These are phyloP conservation scores for Epinephelus lanceolatus DNA, from an alignment of 2,113 vertebrate species.

Conservation along the genomic window DNA sequence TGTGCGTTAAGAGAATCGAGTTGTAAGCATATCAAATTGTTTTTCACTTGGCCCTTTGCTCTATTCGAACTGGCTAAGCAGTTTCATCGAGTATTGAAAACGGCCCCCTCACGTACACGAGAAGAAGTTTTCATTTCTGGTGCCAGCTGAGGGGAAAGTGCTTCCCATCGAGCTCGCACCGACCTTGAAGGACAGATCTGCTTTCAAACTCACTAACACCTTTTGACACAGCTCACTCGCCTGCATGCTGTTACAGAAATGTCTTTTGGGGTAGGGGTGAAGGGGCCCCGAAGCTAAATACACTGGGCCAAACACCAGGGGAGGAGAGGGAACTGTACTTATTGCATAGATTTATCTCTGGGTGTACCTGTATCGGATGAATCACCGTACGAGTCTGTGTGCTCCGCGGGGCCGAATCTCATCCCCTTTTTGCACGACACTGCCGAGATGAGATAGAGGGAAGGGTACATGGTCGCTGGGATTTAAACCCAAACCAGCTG, in stretches of 20 bases:
- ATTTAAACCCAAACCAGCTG: conserved; percentile 81
- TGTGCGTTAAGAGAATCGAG: not conserved
- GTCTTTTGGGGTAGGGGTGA: conserved; percentile 63
- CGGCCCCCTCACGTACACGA: conserved; percentile 43
- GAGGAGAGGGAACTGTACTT: conserved; percentile 61
- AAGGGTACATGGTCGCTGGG: conserved; percentile 42
- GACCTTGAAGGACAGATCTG: conserved; percentile 82
- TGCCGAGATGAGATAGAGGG: conserved; percentile 56
- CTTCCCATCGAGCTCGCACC: conserved; percentile 60
- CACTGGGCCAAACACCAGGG: conserved; percentile 62
- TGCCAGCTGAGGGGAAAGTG: conserved; percentile 67
- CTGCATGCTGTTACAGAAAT: conserved; percentile 82
- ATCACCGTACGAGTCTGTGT: conserved; percentile 55
- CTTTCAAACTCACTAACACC: conserved; percentile 84
- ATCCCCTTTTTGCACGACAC: conserved; percentile 59
- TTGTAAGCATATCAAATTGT: conserved; percentile 38
- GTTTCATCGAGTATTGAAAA: conserved; percentile 73
- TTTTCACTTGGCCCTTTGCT: conserved; percentile 61
- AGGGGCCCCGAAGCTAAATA: conserved; percentile 69
- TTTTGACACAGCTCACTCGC: conserved; percentile 80
- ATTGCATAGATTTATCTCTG: conserved; percentile 63
- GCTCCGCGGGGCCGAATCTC: conserved; percentile 44
- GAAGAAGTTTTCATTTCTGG: conserved; percentile 63
- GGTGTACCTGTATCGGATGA: conserved; percentile 68
- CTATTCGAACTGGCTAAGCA: conserved; percentile 76